These are phyloP conservation scores for Papilio glaucus DNA, from an alignment of 1,140 invertebrate genomes.

Conservation along the genomic window DNA sequence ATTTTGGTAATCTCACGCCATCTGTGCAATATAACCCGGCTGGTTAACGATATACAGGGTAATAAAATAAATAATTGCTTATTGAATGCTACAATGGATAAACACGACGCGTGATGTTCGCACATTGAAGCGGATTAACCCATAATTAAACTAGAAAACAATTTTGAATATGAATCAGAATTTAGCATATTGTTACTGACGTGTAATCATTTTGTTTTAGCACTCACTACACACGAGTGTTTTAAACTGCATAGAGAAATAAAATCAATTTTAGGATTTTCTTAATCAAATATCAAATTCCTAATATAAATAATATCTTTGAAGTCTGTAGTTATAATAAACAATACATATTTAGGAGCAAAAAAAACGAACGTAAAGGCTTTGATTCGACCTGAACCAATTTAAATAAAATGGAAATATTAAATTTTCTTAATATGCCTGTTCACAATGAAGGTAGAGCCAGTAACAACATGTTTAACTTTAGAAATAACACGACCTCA, in stretches of 20 bases:
- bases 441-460: no score
- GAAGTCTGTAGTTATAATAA: no score
- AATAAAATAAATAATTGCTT: slow-evolving; percentile 16
- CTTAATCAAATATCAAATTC: background rate
- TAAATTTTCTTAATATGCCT: no score
- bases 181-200: slow-evolving; percentile 10
- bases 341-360: no score
- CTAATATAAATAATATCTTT: background rate
- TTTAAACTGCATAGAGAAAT: background rate
- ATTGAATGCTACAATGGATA: slow-evolving; percentile 4
- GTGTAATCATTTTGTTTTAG: background rate
- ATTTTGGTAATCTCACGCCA: background rate
- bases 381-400: no score
- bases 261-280: background rate
- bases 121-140: slow-evolving; percentile 13
- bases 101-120: slow-evolving; percentile 15
- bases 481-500: no score
- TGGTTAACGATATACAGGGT: background rate
- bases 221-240: background rate
- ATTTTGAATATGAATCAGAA: slow-evolving; percentile 10
- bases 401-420: no score
- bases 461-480: no score
- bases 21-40: background rate
- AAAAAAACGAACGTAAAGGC: no score
- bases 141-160: slow-evolving; percentile 23